These are phyloP conservation scores for Emydura subglobosa DNA, from an alignment of 2,113 vertebrate genomes.

Conservation along the genomic window DNA sequence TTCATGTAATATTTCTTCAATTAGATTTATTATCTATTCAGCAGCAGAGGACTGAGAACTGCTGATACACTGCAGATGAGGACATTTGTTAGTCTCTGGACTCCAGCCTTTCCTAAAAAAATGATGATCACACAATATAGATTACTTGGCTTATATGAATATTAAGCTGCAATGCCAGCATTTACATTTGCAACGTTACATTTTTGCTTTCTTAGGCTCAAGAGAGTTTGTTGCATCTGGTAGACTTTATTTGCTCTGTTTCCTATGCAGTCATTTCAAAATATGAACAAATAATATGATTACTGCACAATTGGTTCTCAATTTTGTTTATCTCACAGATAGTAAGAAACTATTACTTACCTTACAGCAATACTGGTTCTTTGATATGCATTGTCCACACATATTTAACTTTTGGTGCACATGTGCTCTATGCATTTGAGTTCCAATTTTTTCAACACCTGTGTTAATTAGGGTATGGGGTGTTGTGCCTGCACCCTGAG, in stretches of 20 bases:
- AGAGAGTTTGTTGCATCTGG: constrained; percentile 63
- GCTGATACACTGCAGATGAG: constrained; percentile 77
- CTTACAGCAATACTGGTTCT: neutral
- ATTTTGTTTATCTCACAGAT: constrained; percentile 26
- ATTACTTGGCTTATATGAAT: constrained; percentile 54
- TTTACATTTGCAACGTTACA: constrained; percentile 55
- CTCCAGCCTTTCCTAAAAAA: constrained; percentile 74
- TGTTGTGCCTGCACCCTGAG: neutral
- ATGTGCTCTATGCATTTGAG: neutral
- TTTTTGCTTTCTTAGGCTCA: constrained; percentile 56
- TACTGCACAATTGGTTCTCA: constrained; percentile 36
- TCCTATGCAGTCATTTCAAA: constrained; percentile 52
- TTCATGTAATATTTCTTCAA: constrained; percentile 80
- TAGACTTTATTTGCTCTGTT: constrained; percentile 56
- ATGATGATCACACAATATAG: constrained; percentile 75
- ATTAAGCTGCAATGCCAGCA: constrained; percentile 74
- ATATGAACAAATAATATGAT: constrained; percentile 39
- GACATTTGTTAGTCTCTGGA: constrained; percentile 73
- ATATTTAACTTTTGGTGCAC: constrained; percentile 14
- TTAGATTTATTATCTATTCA: constrained; percentile 81
- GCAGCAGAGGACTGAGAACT: constrained; percentile 77
- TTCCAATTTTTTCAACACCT: constrained; percentile 11
- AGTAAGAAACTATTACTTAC: neutral
- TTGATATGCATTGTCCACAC: neutral
- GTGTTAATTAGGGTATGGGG: constrained; percentile 14